Evolutionary conservation across 2,113 vertebrate genomes (phyloP), one percentile per base, ranked within the genome.

Genomic region (Odocoileus hemionus): DNA sequence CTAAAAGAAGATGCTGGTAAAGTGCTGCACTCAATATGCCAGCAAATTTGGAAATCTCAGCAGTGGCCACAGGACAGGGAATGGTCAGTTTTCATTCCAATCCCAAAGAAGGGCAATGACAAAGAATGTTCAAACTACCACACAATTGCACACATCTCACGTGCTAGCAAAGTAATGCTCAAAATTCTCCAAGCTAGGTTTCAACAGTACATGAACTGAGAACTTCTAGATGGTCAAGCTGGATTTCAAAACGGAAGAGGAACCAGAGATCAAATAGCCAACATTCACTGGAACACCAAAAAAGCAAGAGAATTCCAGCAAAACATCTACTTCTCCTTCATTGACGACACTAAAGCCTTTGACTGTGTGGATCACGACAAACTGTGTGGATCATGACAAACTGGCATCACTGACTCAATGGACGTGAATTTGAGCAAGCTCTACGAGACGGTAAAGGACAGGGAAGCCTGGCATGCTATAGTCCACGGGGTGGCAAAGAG

Each of bases 161-260:
- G 12, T 0, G 1, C 64, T 70, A 70, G n/a, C 36, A 70, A 70
- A 70, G 64, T 10, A 70, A 70, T 11, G 64, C 19, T 70, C n/a
- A 70, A 36, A 70, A 70, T 70, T 70, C n/a, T 39, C 67, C 67
- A 70, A 70, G 67, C n/a, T 23, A 70, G n/a, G 19, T 70, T 70
- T 70, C 67, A 70, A 23, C 0, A 0, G n/a, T 70, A 70, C 67
- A 36, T 23, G 9, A 70, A 70, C 2, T 0, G 2, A 70, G n/a
- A 21, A 70, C 67, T 36, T 11, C 64, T 70, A 36, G n/a, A 36
- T 21, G 67, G 67, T 36, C n/a, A 70, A 70, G n/a, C 67, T 36
- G 67, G 67, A 70, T 70, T 70, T 36, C 23, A 9, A 36, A 70
- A 70, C 36, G n/a, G 67, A 19, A 70, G 9, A 36, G n/a, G 67